Percentiles rank a stretch among this genome's conserved stretches.
Conservation (phyloP, 1,140 invertebrate species). For the Macrobrachium nipponense region DNA sequence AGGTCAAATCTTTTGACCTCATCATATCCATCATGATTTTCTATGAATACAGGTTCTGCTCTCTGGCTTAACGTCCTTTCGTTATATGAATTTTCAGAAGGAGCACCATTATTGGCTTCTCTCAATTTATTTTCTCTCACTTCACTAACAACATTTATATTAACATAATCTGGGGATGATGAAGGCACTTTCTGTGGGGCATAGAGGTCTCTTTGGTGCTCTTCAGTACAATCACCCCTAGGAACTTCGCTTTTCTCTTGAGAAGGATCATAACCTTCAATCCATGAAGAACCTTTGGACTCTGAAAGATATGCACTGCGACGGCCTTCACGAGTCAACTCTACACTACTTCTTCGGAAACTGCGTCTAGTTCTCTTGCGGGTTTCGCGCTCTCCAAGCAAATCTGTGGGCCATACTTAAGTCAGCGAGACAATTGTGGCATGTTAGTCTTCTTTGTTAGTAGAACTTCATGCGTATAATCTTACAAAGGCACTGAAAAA, state of each 20-base stretch:
- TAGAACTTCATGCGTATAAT: conserved; percentile 3
- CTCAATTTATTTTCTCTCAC: conserved; percentile 22
- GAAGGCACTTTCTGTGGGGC: conserved; percentile 16
- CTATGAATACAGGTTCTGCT: conserved; percentile 59
- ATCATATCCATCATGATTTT: conserved; percentile 50
- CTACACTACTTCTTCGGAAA: conserved; percentile 56
- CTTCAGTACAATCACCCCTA: conserved; percentile 30
- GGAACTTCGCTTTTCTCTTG: conserved; percentile 8
- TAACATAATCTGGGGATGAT: conserved; percentile 57
- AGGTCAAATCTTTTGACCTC: conserved; percentile 40
- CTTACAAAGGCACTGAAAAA: too few species aligned
- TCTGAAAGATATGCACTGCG: background rate
- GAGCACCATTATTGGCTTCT: background rate
- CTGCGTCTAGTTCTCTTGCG: conserved; percentile 60
- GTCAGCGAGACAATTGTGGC: conserved; percentile 43
- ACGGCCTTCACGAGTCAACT: conserved; percentile 41
- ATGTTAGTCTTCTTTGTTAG: conserved; percentile 47
- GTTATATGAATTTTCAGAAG: conserved; percentile 29
- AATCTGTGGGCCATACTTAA: conserved; percentile 64
- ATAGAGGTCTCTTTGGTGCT: conserved; percentile 12
- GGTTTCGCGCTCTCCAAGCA: conserved; percentile 58
- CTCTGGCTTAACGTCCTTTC: conserved; percentile 53
- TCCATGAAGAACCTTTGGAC: conserved; percentile 5
- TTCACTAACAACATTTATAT: conserved; percentile 57
- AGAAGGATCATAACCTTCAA: conserved; percentile 22